Conservation (phyloP, 2,113 vertebrate species). For the Pterocles gutturalis region DNA sequence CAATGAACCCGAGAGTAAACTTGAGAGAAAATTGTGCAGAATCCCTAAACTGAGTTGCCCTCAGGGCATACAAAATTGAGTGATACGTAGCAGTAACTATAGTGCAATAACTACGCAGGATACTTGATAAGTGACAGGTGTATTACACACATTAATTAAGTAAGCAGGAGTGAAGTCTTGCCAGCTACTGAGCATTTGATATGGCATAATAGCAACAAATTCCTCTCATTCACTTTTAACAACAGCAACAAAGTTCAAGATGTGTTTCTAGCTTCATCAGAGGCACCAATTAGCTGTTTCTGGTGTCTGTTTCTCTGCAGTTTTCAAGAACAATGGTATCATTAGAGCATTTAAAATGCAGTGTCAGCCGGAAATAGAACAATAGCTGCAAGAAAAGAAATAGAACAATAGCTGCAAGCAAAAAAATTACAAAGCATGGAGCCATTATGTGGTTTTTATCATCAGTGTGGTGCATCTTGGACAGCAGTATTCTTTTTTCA, state of each 20-base stretch:
- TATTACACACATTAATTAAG: slow-evolving; percentile 53
- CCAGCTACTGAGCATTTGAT: not conserved
- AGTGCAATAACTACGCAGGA: not conserved
- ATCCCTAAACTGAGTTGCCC: not conserved
- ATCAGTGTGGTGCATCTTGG: not conserved
- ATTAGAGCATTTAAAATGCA: slow-evolving; percentile 72
- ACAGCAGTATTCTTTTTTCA: not conserved
- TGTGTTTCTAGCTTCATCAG: slow-evolving; percentile 38
- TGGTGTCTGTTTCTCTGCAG: slow-evolving; percentile 54
- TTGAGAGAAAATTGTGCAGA: slow-evolving; percentile 1
- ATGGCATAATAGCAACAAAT: slow-evolving; percentile 36
- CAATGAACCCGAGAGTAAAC: slow-evolving; percentile 19
- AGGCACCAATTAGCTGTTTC: slow-evolving; percentile 66
- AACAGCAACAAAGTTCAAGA: slow-evolving; percentile 1
- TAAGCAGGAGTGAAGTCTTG: not conserved
- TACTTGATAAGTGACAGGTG: not conserved
- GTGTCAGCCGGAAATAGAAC: slow-evolving; percentile 72
- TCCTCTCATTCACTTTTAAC: not conserved
- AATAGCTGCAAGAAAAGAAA: slow-evolving; percentile 56
- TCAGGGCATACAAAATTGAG: not conserved
- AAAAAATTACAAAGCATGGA: slow-evolving; percentile 15
- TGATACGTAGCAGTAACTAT: not conserved
- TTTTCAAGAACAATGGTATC: slow-evolving; percentile 77
- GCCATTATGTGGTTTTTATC: slow-evolving; percentile 25
- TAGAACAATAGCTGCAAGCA: slow-evolving; percentile 64